Evolutionary conservation across 2,113 vertebrate genomes (phyloP), one percentile per base, ranked within the genome.

Genomic region (Odocoileus hemionus): DNA sequence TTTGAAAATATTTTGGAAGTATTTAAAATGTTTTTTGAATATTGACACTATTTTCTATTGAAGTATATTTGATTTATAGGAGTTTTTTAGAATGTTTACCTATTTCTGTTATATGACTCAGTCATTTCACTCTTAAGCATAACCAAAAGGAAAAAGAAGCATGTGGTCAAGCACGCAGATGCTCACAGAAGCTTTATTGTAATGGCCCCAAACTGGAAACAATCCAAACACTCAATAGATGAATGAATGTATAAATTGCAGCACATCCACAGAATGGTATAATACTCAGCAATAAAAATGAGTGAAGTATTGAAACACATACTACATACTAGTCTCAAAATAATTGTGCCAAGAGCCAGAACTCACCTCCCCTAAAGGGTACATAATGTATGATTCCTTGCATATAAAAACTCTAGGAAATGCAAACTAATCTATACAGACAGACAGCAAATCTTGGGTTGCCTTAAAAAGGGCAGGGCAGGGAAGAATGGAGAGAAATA

Each of bases 151-250:
- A 82, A 83, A 90, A 74, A 33, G 55, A 78, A 78, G 17, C 23
- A 9, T 9, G 17, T 78, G 7, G n/a, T 6, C 30, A 2, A 54
- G 45, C 0, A 39, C 12, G 8, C 1, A 8, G 30, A 55, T 47
- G 1, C 17, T 84, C 55, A 30, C 17, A 39, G 16, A 15, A 64
- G 30, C 54, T 52, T 90, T 54, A 43, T 26, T n/a, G 47, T 61
- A 82, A 54, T 15, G 47, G 17, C 14, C 16, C 25, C 1, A 58
- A 74, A n/a, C n/a, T 30, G 0, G 10, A 74, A 91, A 54, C n/a
- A 87, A 5, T 16, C 10, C 39, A 26, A 60, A n/a, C 11, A 4
- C 55, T 26, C 25, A 26, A 28, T 4, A 70, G 9, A 43, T 60
- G 74, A 64, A 3, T 21, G n/a, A 10, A 60, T 14, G 15, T 74